These are phyloP conservation scores for Cataglyphis albicans DNA, from an alignment of 2,888 invertebrate species.

Conservation along the genomic window DNA sequence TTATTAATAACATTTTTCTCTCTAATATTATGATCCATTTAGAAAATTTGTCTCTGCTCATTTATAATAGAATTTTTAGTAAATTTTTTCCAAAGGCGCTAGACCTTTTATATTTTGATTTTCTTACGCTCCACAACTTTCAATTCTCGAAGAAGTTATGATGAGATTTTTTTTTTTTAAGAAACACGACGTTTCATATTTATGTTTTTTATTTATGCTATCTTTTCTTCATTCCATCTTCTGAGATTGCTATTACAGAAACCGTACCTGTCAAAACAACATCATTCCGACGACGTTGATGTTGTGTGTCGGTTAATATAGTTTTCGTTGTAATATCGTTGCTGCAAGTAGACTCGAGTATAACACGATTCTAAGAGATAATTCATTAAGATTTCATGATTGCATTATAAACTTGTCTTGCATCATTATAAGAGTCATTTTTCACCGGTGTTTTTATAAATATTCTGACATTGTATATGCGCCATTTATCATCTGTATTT, in stretches of 20 bases:
- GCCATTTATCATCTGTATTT: not conserved
- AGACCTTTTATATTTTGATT: not conserved
- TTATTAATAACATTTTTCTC: not conserved
- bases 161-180: not conserved
- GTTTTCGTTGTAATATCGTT: constrained; percentile 38
- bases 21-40: constrained; percentile 5
- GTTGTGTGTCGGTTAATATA: constrained; percentile 25
- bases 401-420: constrained; percentile 9
- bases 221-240: constrained; percentile 21
- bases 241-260: constrained; percentile 33
- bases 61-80: not conserved
- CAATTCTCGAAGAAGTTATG: constrained; percentile 15
- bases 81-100: not conserved
- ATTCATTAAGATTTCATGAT: constrained; percentile 46
- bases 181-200: constrained; percentile 16
- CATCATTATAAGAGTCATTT: constrained; percentile 2
- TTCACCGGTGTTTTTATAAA: not conserved
- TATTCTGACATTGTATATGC: not conserved
- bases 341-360: constrained; percentile 25
- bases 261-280: constrained; percentile 19
- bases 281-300: not conserved
- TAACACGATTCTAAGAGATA: constrained; percentile 14
- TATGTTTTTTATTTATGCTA: constrained; percentile 2
- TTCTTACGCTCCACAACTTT: constrained; percentile 1
- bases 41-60: not conserved